Base-by-base conservation (phyloP, 2,113 vertebrate species). In the Menura novaehollandiae region DNA sequence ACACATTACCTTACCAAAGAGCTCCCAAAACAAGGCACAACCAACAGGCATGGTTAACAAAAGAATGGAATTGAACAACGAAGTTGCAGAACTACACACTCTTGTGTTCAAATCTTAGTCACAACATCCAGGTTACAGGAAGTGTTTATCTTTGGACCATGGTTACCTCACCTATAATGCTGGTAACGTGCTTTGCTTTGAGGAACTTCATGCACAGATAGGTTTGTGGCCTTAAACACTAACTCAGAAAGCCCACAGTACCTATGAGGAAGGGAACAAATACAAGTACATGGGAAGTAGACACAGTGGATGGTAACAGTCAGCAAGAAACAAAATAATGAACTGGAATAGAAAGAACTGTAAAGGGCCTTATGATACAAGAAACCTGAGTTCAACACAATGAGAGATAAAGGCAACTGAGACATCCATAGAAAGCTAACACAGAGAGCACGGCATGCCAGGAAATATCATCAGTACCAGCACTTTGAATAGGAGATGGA, bases 201-300 rank as follows among this genome's bases (percentile, higher is more conserved):
- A 71, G 22, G 39, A 88, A 74, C 26, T 84, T 88, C 28, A 85
- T 0, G 3, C 85, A 88, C n/a, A 74, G 55, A 71, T 10, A n/a
- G 44, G 32, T 52, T 80, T 52, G 28, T n/a, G 37, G n/a, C 60
- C 92, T 91, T 92, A 96, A 95, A 80, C 56, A 55, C 94, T 95
- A 91, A 93, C 85, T 86, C 30, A 16, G 53, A 94, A 82, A 58
- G 44, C 23, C 23, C 51, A 51, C 1, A 67, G 39, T 35, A 24
- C 18, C 11, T 27, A 4, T 3, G 17, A 55, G 20, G 26, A 81
- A 71, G 15, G 26, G 28, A 90, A 85, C 5, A 79, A 75, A 78
- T 5, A 3, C n/a, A 85, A 69, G n/a, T 15, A 68, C 30, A n/a
- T 0, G 0, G 43, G 66, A 91, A 89, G 53, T 27, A 67, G 41